Evolutionary conservation across 2,888 invertebrate species (phyloP), one percentile per base, ranked within the genome.

Genomic region (Stenoptilia bipunctidactyla): DNA sequence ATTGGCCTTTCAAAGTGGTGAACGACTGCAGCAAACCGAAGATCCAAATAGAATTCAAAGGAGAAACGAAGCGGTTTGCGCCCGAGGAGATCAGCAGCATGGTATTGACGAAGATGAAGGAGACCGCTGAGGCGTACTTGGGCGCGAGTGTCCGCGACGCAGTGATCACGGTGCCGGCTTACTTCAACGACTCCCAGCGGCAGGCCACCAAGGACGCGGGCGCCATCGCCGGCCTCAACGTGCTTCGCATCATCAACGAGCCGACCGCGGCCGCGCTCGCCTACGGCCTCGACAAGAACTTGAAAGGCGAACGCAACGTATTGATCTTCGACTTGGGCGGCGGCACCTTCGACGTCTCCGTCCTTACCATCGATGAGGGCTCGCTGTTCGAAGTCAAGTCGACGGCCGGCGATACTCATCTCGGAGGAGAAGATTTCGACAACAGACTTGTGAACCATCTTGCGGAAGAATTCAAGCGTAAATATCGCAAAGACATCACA

Each of bases 201-300:
- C 88, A 89, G 60, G 88, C 88, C 44, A 91, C 91, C 8, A 92
- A 91, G 62, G 92, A 92, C 66, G 91, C 92, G 25, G 92, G 91
- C 1, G 71, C 66, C 27, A 86, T 87, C 51, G 86, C 89, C 42
- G 90, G 90, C 10, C 62, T 92, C 34, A 91, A 92, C 61, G 90
- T 92, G 1, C 67, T 92, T 36, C 77, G 91, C 43, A 92, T 92
- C 50, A 90, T 91, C 52, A 91, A 91, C 61, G 92, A 92, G 58
- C 92, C 92, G 1, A 91, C 90, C 2, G 89, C 88, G 3, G 90
- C 89, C 9, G 86, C 88, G 36, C 62, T 89, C 33, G 89, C 89
- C 10, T 89, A 90, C 61, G 90, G 90, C 9, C 66, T 86, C 40
- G 86, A 86, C 52, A 86, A 86, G 52, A 85, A 90, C 79, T 58